A percentile compares a stretch with the other conserved stretches of the same genome.
phyloP scores from a whole-genome alignment of 1,140 invertebrate species.

The Dendrolimus punctatus region DNA sequence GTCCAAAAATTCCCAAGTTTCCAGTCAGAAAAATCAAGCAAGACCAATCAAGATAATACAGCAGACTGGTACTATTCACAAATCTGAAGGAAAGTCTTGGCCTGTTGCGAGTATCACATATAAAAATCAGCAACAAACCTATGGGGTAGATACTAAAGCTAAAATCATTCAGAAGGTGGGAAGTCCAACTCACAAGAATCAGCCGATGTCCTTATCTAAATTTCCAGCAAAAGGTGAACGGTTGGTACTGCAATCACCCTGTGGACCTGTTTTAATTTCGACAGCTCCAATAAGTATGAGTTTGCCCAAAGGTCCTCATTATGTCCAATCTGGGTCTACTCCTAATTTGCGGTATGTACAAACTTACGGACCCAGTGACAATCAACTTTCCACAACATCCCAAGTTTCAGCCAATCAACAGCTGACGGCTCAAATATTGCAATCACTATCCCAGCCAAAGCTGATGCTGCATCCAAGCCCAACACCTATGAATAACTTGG shows the following conservation, averaged over 20 bases:
- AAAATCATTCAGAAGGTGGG: conserved; percentile 63
- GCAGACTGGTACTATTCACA: conserved; percentile 45
- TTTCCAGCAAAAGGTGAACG: conserved; percentile 50
- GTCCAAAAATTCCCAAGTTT: conserved; percentile 47
- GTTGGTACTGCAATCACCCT: conserved; percentile 58
- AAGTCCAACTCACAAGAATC: conserved; percentile 48
- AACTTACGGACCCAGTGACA: conserved; percentile 52
- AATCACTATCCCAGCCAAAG: conserved; percentile 63
- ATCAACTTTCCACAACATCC: conserved; percentile 49
- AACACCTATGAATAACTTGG: conserved; percentile 26
- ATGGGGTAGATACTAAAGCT: conserved; percentile 41
- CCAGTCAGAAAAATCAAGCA: conserved; percentile 52
- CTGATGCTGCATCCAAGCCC: conserved; percentile 45
- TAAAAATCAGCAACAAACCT: conserved; percentile 42
- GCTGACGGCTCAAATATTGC: conserved; percentile 65
- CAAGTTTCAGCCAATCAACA: conserved; percentile 64
- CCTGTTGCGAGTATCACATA: conserved; percentile 51
- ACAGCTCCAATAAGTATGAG: conserved; percentile 50
- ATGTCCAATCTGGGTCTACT: conserved; percentile 57
- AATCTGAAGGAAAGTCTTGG: conserved; percentile 54
- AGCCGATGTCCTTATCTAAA: conserved; percentile 43
- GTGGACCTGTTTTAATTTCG: conserved; percentile 57
- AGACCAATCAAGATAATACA: conserved; percentile 65
- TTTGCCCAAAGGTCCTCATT: conserved; percentile 58
- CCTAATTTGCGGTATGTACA: conserved; percentile 63